Evolutionary conservation across 2,113 vertebrate genomes (phyloP).

Genomic region (Hippocampus guttulatus): DNA sequence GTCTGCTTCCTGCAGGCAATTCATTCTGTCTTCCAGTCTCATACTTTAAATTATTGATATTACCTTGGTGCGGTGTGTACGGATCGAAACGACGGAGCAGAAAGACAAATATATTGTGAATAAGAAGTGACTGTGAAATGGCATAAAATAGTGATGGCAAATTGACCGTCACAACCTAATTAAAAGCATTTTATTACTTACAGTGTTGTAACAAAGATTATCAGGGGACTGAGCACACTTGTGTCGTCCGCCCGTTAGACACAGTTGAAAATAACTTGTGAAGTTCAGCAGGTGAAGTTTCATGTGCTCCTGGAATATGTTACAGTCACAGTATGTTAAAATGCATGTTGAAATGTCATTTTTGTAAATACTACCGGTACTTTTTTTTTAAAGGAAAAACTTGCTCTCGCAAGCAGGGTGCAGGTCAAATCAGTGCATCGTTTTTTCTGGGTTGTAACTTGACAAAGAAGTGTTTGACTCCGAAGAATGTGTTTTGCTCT

Average conservation of each 20-base stretch:
- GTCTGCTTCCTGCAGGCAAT: slow-evolving; percentile 41
- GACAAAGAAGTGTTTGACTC: too few relatives aligned
- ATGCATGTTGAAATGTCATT: too few relatives aligned
- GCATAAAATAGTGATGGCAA: slow-evolving; percentile 26
- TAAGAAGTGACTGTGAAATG: slow-evolving; percentile 21
- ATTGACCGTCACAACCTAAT: slow-evolving; percentile 10
- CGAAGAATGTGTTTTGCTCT: too few relatives aligned
- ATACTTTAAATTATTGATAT: slow-evolving; percentile 56
- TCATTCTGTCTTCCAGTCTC: slow-evolving; percentile 44
- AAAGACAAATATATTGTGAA: slow-evolving; percentile 35
- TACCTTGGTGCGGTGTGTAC: slow-evolving; percentile 48
- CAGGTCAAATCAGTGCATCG: too few relatives aligned
- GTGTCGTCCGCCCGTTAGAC: neutral
- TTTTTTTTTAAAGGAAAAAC: too few relatives aligned
- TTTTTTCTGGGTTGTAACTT: too few relatives aligned
- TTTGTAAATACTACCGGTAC: too few relatives aligned
- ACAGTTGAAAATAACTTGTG: neutral
- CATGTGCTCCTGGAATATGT: too few relatives aligned
- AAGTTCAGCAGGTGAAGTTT: too few relatives aligned
- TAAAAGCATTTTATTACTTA: too few relatives aligned
- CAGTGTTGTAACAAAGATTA: slow-evolving; percentile 12
- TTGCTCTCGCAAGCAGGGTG: too few relatives aligned
- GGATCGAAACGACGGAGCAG: slow-evolving; percentile 31
- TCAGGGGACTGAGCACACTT: neutral
- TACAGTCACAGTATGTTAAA: too few relatives aligned